Evolutionary conservation across 2,888 invertebrate genomes (phyloP).

Genomic region (Philopedon plagiatum): DNA sequence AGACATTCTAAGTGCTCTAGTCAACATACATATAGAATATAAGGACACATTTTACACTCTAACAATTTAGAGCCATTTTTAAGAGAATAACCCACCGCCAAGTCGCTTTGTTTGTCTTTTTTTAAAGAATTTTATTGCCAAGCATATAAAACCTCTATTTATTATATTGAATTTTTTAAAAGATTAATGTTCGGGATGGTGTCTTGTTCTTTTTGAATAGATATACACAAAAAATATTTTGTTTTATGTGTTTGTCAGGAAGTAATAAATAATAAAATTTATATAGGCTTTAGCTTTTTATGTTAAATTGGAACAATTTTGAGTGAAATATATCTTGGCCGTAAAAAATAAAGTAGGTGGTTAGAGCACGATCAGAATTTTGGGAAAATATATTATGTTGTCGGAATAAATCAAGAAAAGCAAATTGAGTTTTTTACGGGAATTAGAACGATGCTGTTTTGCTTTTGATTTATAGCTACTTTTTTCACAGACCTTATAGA

Average conservation of each 20-base stretch:
- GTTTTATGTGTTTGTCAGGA: conserved; percentile 44
- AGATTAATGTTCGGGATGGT: conserved; percentile 25
- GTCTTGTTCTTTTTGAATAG: conserved; percentile 19
- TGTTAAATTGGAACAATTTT: conserved; percentile 29
- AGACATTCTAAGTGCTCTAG: too few species aligned
- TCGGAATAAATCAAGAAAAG: conserved; percentile 13
- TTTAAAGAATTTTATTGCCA: conserved; percentile 5
- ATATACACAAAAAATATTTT: conserved; percentile 33
- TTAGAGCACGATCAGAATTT: conserved; percentile 26
- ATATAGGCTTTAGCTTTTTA: conserved; percentile 37
- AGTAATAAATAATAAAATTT: conserved; percentile 44
- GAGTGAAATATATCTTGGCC: conserved; percentile 26
- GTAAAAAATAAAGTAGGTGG: conserved; percentile 38
- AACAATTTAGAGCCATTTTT: not conserved
- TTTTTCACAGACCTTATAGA: too few species aligned
- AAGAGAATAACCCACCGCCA: not conserved
- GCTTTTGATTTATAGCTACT: not conserved
- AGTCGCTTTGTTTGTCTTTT: not conserved
- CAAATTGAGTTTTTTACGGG: not conserved
- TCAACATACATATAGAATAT: too few species aligned
- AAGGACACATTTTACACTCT: not conserved
- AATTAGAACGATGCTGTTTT: not conserved
- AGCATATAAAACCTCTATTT: conserved; percentile 12
- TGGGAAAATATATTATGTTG: conserved; percentile 19
- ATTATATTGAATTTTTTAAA: conserved; percentile 28